A percentile compares a stretch with the other conserved stretches of the same genome.
Conservation (phyloP, 2,113 vertebrate genomes). For the Seriola rivoliana region DNA sequence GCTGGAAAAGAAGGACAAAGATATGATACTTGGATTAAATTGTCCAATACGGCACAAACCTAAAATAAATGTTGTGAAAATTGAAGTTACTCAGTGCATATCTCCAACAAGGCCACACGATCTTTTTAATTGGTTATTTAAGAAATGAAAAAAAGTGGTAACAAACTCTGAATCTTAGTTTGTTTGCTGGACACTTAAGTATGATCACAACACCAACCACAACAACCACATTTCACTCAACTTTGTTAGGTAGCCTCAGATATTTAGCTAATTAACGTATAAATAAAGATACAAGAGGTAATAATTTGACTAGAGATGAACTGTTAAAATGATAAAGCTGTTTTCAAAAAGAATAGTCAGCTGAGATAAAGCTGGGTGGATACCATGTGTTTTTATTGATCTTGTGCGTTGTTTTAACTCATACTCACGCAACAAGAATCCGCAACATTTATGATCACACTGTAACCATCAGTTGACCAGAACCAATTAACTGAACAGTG, state of each 20-base stretch:
- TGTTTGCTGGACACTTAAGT: not conserved
- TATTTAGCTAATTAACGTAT: not conserved
- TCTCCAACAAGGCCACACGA: slow-evolving; percentile 15
- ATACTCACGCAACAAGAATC: not conserved
- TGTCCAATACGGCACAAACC: slow-evolving; percentile 9
- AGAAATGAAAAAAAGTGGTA: not conserved
- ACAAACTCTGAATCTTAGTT: not conserved
- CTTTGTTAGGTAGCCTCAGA: not conserved
- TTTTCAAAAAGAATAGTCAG: not conserved
- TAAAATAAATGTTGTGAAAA: slow-evolving; percentile 22
- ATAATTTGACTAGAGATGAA: too few relatives aligned
- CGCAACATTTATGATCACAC: too few relatives aligned
- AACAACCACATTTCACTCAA: too few relatives aligned
- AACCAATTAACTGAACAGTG: too few relatives aligned
- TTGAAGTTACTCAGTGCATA: not conserved
- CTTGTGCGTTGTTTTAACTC: slow-evolving; percentile 1
- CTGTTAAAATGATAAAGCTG: too few relatives aligned
- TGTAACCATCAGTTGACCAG: too few relatives aligned
- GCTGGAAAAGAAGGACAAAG: slow-evolving; percentile 55
- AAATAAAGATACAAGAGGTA: too few relatives aligned
- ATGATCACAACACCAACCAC: too few relatives aligned
- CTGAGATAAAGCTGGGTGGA: not conserved
- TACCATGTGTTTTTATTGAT: not conserved
- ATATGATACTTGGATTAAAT: slow-evolving; percentile 49
- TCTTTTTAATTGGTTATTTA: slow-evolving; percentile 25